These are phyloP conservation scores for Copsychus sechellarum DNA, from an alignment of 2,113 vertebrate species.

Conservation along the genomic window DNA sequence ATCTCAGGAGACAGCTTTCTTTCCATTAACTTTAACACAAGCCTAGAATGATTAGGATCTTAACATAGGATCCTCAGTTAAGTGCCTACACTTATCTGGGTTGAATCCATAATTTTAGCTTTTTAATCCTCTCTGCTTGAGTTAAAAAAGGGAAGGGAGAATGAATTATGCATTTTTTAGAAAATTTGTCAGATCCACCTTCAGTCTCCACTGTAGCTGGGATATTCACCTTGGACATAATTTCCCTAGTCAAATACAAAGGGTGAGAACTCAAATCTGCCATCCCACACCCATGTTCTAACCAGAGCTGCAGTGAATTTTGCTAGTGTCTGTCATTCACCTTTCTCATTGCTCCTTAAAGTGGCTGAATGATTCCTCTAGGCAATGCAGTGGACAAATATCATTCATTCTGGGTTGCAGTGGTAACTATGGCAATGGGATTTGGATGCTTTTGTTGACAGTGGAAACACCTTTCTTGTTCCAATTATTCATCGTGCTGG, in stretches of 20 bases:
- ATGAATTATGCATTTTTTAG: neutral
- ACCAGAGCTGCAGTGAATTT: neutral
- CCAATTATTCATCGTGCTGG: neutral
- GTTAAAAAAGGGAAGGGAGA: neutral
- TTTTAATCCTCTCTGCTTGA: neutral
- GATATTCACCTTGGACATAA: neutral
- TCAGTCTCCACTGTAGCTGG: neutral
- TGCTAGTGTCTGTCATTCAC: neutral
- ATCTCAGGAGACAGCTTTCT: conserved; percentile 25
- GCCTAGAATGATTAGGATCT: conserved; percentile 24
- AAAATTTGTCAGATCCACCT: neutral
- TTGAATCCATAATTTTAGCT: conserved; percentile 5
- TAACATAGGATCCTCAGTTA: neutral
- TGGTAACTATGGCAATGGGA: neutral
- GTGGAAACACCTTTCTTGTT: neutral
- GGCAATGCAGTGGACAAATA: neutral
- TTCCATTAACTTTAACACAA: conserved; percentile 38
- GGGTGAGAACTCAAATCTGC: neutral
- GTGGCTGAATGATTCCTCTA: neutral
- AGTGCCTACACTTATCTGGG: neutral
- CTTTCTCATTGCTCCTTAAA: neutral
- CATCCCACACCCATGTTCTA: neutral
- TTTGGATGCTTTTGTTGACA: neutral
- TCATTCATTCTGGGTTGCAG: neutral
- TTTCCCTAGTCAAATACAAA: neutral